A percentile compares a stretch with the other conserved stretches of the same genome.
phyloP scores from a whole-genome alignment of 2,797 vertebrate species.

The Falco columbarius region DNA sequence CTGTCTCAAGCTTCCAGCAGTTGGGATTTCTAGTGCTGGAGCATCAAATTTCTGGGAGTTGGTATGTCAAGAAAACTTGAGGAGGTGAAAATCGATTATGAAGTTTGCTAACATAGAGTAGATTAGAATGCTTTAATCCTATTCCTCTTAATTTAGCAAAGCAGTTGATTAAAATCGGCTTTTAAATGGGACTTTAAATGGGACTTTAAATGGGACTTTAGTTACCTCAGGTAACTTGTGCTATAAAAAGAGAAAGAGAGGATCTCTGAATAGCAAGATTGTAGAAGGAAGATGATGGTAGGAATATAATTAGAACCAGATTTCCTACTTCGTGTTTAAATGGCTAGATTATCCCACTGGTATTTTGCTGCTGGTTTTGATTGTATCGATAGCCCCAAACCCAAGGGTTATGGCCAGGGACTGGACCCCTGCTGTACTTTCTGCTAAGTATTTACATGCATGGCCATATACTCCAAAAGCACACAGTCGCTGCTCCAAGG shows the following conservation, averaged over 20 bases:
- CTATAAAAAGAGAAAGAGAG: not conserved
- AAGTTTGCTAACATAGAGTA: not conserved
- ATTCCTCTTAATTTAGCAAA: not conserved
- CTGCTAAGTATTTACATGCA: too few relatives aligned
- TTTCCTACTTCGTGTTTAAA: not conserved
- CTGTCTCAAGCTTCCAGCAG: not conserved
- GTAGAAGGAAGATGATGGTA: not conserved
- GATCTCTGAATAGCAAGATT: not conserved
- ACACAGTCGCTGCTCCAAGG: not conserved
- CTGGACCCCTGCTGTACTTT: not conserved
- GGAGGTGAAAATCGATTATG: not conserved
- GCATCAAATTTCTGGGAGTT: not conserved
- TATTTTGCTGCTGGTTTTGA: not conserved
- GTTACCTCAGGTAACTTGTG: not conserved
- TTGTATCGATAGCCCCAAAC: not conserved
- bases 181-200: not conserved
- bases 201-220: not conserved
- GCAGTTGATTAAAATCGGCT: not conserved
- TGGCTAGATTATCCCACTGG: not conserved
- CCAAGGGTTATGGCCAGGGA: not conserved
- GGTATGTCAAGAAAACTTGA: not conserved
- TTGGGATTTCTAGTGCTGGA: not conserved
- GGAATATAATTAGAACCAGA: not conserved
- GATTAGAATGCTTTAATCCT: not conserved
- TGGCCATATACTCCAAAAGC: too few relatives aligned